Evolutionary conservation across 2,888 invertebrate genomes (phyloP), one percentile per base, ranked within the genome.

Genomic region (Acholoe squamosa): DNA sequence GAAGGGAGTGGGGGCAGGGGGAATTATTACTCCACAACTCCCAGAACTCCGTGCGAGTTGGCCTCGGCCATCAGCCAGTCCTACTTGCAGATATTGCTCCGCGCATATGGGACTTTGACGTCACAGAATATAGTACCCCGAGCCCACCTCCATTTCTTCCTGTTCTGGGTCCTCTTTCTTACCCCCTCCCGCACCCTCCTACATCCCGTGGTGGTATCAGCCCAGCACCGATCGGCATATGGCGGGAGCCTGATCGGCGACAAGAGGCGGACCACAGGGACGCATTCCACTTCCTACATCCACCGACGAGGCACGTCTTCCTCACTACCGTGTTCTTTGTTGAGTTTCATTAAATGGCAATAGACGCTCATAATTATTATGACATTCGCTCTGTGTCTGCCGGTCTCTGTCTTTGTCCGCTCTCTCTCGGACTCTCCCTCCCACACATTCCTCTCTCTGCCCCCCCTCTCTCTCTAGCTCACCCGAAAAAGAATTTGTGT

Each of bases 21-120:
- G 86, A 86, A 86, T 86, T 86, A 86, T 52, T 80, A 43, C 76
- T 25, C 80, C 80, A 43, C 80, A 80, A 43, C 80, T 80, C 80
- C 80, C 80, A 80, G 14, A 80, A 80, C 80, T 80, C 80, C 19
- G 80, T 16, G 34, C 14, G 43, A 43, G 33, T 33, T 33, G 16
- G 33, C 25, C 76, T 28, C 80, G 25, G 80, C 80, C 34, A 28
- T 71, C 43, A 43, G 80, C 34, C 16, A 3, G 43, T 33, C 33
- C 33, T n/a, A 76, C 76, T 76, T 25, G 16, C 31, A 28, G 28
- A 76, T 76, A 76, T 80, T 80, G 80, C 80, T 80, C 80, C 80
- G 71, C 71, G 71, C 43, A 43, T 10, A 10, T 43, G 43, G 43
- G 43, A 28, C 28, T 16, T 14, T 80, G 80, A 80, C 80, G 80